These are phyloP conservation scores for Phasianus colchicus DNA, from an alignment of 2,113 vertebrate species.

Conservation along the genomic window DNA sequence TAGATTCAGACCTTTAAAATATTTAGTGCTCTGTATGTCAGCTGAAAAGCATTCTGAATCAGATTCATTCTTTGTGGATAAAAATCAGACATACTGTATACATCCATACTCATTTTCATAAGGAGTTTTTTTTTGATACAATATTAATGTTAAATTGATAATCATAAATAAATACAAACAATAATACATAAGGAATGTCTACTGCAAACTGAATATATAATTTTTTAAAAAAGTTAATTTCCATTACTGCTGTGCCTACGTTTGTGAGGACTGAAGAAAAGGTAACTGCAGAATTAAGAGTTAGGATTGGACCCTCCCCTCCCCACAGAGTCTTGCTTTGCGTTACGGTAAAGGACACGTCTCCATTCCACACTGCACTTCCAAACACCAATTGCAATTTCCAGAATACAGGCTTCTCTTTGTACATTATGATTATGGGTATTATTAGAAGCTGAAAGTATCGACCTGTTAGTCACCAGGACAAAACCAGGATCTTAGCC, in stretches of 20 bases:
- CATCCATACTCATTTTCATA: constrained; percentile 87
- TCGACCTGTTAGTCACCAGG: constrained; percentile 78
- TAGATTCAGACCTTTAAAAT: constrained; percentile 84
- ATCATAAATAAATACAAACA: constrained; percentile 99
- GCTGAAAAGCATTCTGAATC: constrained; percentile 90
- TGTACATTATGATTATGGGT: constrained; percentile 69
- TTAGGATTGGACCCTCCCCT: constrained; percentile 76
- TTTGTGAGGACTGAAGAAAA: constrained; percentile 82
- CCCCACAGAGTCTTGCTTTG: constrained; percentile 69
- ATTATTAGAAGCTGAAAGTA: constrained; percentile 75
- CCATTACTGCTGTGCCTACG: constrained; percentile 85
- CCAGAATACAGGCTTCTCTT: constrained; percentile 70
- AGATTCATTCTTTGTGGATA: constrained; percentile 88
- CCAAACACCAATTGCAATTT: constrained; percentile 70
- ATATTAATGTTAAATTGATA: constrained; percentile 89
- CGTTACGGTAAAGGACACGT: constrained; percentile 65
- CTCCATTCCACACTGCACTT: constrained; percentile 76
- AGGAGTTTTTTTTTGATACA: constrained; percentile 83
- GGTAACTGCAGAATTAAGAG: constrained; percentile 81
- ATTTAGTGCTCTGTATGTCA: constrained; percentile 89
- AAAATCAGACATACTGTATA: constrained; percentile 90
- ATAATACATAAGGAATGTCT: constrained; percentile 96
- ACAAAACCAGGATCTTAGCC: constrained; percentile 53
- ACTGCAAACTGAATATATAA: constrained; percentile 93
- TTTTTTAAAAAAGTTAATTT: constrained; percentile 86